Evolutionary conservation across 2,888 invertebrate species (phyloP).

Genomic region (Trichogramma evanescens): DNA sequence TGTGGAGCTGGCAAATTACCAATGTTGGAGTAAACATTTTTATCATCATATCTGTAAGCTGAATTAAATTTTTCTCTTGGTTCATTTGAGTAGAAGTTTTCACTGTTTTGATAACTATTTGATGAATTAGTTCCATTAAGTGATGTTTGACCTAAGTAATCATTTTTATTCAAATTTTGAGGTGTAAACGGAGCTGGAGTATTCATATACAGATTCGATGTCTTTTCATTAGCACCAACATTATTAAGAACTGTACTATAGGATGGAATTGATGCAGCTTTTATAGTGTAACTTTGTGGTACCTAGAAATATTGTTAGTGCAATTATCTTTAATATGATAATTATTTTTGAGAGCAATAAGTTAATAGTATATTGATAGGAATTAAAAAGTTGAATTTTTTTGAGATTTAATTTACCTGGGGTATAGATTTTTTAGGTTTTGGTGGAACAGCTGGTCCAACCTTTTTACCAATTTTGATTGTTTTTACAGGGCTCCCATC

Average conservation of each 20-base stretch:
- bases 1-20: conserved; percentile 39
- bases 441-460: conserved; percentile 74
- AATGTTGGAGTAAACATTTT: conserved; percentile 44
- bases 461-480: conserved; percentile 51
- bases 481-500: conserved; percentile 42
- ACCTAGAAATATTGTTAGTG: conserved; percentile 52
- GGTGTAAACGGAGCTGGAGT: conserved; percentile 40
- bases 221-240: conserved; percentile 38
- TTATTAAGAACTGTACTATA: conserved; percentile 65
- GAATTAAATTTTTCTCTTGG: conserved; percentile 37
- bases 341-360: background rate
- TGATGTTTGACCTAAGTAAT: conserved; percentile 27
- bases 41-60: conserved; percentile 39
- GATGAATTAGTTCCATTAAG: conserved; percentile 32
- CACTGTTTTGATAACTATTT: conserved; percentile 38
- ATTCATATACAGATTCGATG: conserved; percentile 42
- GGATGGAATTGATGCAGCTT: conserved; percentile 64
- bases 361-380: background rate
- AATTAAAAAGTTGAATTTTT: conserved; percentile 3
- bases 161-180: conserved; percentile 40
- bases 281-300: conserved; percentile 68
- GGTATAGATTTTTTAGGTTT: conserved; percentile 62
- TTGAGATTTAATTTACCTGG: conserved; percentile 46
- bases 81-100: conserved; percentile 38
- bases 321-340: background rate